These are phyloP conservation scores for Clarias laeviceps DNA, from an alignment of 2,797 vertebrate genomes.

Conservation along the genomic window DNA sequence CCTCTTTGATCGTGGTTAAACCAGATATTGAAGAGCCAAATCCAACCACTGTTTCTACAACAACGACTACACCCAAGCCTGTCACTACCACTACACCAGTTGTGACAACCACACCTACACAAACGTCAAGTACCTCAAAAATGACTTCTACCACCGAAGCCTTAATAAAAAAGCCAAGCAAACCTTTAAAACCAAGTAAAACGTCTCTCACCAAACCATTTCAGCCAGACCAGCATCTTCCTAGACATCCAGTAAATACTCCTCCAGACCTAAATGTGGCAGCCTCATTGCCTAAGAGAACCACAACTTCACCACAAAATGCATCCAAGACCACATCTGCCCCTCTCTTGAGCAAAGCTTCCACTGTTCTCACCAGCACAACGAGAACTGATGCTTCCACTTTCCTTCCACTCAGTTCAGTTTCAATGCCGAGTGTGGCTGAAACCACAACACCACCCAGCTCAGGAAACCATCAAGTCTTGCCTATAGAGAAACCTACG, in stretches of 20 bases:
- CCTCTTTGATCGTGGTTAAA: conserved; percentile 82
- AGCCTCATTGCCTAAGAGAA: conserved; percentile 50
- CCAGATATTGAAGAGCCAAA: conserved; percentile 72
- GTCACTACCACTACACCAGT: conserved; percentile 48
- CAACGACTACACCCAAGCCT: conserved; percentile 47
- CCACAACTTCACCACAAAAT: conserved; percentile 32
- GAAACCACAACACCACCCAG: conserved; percentile 47
- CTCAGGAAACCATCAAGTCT: conserved; percentile 36
- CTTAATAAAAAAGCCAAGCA: conserved; percentile 63
- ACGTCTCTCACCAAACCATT: conserved; percentile 47
- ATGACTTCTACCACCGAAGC: background rate
- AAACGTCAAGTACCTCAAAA: conserved; percentile 50
- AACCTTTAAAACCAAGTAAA: conserved; percentile 55
- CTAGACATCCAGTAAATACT: conserved; percentile 47
- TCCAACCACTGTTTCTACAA: conserved; percentile 58
- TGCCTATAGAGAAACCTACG: conserved; percentile 41
- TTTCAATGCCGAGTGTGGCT: conserved; percentile 35
- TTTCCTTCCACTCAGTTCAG: conserved; percentile 49
- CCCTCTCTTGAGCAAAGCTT: conserved; percentile 44
- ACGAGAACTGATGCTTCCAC: conserved; percentile 59
- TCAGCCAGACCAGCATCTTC: conserved; percentile 57
- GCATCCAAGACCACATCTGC: conserved; percentile 60
- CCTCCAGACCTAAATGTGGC: conserved; percentile 49
- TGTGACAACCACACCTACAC: conserved; percentile 41
- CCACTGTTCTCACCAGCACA: conserved; percentile 31